Base-by-base conservation (phyloP, 2,888 invertebrate genomes). In the Saturnia japonica region DNA sequence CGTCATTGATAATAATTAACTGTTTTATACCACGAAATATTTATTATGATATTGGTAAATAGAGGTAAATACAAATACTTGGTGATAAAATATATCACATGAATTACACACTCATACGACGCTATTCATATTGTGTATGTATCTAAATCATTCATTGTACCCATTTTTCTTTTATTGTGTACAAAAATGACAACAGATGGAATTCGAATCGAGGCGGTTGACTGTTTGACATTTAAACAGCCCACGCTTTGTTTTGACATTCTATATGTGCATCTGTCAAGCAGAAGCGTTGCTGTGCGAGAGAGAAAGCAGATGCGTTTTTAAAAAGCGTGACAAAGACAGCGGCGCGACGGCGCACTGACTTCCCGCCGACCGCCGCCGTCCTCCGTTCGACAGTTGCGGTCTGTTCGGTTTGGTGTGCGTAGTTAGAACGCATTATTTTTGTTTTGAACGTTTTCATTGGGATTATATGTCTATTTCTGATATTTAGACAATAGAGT, bases 191-290 rank as follows among this genome's bases (percentile, higher is more conserved):
- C 64, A 73, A 81, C 76, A 90, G 89, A 88, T 89, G 89, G 82
- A 89, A 84, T 80, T 80, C 75, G 69, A 73, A 66, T 71, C 72
- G 80, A 84, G 82, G 83, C 82, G 79, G 83, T 85, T 85, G 82
- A 80, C 78, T 82, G 82, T 85, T 87, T 91, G 91, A 90, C 91
- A 88, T 90, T 88, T 87, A 82, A 80, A 81, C 79, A 83, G 82
- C 88, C 89, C 90, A 91, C 91, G 91, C 92, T 93, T 91, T 93
- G 93, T 92, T 93, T 88, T 92, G 93, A 93, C 92, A 87, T 89
- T 88, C 80, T 75, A 78, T 78, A 82, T 83, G 80, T 82, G 84
- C 82, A 85, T 86, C 86, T 91, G 91, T 89, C 89, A 90, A 83
- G 14, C 57, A 80, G 79, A 83, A 88, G 87, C 87, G 84, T 85